These are phyloP conservation scores for Drosophila macrospina DNA, from an alignment of 2,888 invertebrate genomes.

Conservation along the genomic window DNA sequence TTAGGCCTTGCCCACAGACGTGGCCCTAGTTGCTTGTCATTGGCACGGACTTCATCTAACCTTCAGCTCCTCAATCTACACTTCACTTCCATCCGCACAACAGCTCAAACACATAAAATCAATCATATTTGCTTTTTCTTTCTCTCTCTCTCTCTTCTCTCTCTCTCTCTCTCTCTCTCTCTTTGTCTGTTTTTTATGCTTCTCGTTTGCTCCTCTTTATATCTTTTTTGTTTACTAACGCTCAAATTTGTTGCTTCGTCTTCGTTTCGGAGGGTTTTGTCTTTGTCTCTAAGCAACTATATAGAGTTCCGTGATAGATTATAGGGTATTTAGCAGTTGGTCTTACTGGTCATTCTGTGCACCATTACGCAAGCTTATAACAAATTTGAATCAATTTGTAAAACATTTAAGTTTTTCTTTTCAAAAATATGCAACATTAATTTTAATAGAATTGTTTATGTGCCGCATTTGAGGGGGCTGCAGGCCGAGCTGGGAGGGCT, in stretches of 20 bases:
- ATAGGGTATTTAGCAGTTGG: slow-evolving; percentile 43
- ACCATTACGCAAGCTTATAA: slow-evolving; percentile 49
- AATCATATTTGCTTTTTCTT: slow-evolving; percentile 73
- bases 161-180: slow-evolving; percentile 21
- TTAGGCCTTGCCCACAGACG: slow-evolving; percentile 32
- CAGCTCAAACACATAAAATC: slow-evolving; percentile 76
- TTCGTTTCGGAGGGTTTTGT: slow-evolving; percentile 11
- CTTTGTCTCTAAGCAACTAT: slow-evolving; percentile 1
- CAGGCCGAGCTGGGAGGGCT: slow-evolving; percentile 19
- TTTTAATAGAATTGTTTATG: slow-evolving; percentile 81
- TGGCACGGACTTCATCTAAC: slow-evolving; percentile 35
- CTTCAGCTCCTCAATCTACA: slow-evolving; percentile 25
- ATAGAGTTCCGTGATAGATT: slow-evolving; percentile 10
- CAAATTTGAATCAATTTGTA: slow-evolving; percentile 74
- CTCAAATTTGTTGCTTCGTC: slow-evolving; percentile 63
- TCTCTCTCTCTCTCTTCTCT: slow-evolving; percentile 5
- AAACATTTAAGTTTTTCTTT: slow-evolving; percentile 64
- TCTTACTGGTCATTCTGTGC: slow-evolving; percentile 8
- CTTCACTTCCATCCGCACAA: slow-evolving; percentile 26
- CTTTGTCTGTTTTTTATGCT: slow-evolving; percentile 10
- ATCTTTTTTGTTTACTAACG: slow-evolving; percentile 47
- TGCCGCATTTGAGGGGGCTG: slow-evolving; percentile 41
- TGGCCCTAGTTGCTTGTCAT: slow-evolving; percentile 39
- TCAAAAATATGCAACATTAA: slow-evolving; percentile 78
- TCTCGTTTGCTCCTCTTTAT: slow-evolving; percentile 11